Evolutionary conservation across 2,113 vertebrate genomes (phyloP), one percentile per base, ranked within the genome.

Genomic region (Charadrius vociferus): DNA sequence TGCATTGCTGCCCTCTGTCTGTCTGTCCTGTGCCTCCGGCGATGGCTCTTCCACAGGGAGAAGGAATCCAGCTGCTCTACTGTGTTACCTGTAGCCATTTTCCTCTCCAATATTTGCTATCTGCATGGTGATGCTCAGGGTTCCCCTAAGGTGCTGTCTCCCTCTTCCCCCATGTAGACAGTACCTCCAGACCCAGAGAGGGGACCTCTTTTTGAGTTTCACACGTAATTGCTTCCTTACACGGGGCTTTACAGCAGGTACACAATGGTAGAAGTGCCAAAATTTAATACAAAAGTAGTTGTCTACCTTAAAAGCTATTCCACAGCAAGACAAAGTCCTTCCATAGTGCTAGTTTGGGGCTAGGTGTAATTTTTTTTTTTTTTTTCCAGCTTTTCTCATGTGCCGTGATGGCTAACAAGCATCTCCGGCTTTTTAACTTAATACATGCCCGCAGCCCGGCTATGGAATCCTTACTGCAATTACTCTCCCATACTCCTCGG

Each of bases 291-390:
- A 65, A 16, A 78, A 81, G 5, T 10, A 36, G 7, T 6, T 30
- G 16, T 47, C 49, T 56, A 32, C 45, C 50, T 58, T 75, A 80
- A 91, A 89, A 85, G 15, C 41, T 67, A 41, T 56, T 87, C 61
- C 43, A 45, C 20, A 23, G 39, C 39, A 32, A 45, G 9, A 30
- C 36, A 66, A 41, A 72, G 10, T 34, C 73, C 20, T 80, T 77
- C 70, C 30, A 23, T 10, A 34, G 45, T 0, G 1, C 36, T 27
- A 39, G 4, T 47, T 30, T 32, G 24, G 13, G 56, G 19, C 7
- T 14, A 20, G 52, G 18, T 0, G 0, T 65, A 5, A n/a, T n/a
- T 18, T 22, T 74, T 43, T 68, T 55, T n/a, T 36, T 6, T 19
- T 32, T 56, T 58, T 58, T 6, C 58, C 55, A 77, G 52, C 7